Base-by-base conservation (phyloP, 2,113 vertebrate species). In the Cnemophilus loriae region DNA sequence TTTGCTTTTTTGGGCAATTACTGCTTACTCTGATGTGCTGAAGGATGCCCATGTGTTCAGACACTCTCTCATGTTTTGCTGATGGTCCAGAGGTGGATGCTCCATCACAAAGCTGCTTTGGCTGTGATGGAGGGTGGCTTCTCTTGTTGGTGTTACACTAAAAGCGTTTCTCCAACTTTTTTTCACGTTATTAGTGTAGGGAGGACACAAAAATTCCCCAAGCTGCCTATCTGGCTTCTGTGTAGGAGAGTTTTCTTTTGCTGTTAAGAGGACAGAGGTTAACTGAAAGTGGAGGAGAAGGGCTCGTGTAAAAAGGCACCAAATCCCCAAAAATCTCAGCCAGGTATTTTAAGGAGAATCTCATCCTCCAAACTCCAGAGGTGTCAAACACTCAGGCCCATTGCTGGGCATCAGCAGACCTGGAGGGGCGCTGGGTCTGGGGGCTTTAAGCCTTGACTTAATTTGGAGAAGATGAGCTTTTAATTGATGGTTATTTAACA, bases 261-360 rank as follows among this genome's bases (percentile, higher is more conserved):
- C 16, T 74, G 15, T 44, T 30, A 12, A 49, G 60, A 32, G 7
- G 30, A 24, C 23, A 32, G 39, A 22, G 13, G 9, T 69, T 20
- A n/a, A 64, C 17, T 57, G 16, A 23, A n/a, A 39, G 26, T 32
- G 56, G 46, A 61, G 30, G 26, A 61, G 68, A 44, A 82, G 26
- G 20, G 13, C 19, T n/a, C 6, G 0, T 7, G 8, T 47, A 12
- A 47, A 24, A 23, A 27, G 0, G 7, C 20, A 53, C 3, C 12
- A 4, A n/a, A 73, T 73, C n/a, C 44, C 37, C 52, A 4, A 67
- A 28, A 90, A 80, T 44, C 47, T 26, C 69, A 28, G 7, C 19
- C 56, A 63, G 46, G 0, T 30, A 9, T 46, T 77, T 75, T 78
- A 28, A 75, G 55, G 47, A 63, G 47, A 67, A 35, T n/a, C 24